Base-by-base conservation (phyloP, 2,113 vertebrate species). In the Mungos mungo region DNA sequence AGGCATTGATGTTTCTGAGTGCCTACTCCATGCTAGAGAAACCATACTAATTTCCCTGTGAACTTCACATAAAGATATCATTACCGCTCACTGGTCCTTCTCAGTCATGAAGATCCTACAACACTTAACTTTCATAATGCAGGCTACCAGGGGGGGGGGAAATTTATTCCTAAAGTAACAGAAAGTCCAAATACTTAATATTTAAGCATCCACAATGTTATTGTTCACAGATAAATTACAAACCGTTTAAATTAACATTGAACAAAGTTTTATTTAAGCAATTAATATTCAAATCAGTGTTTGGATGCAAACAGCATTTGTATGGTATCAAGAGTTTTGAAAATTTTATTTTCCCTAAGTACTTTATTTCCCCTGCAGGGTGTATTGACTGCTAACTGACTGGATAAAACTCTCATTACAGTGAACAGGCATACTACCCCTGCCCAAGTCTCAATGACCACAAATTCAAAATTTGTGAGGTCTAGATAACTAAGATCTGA, bases 171-270 rank as follows among this genome's bases (percentile, higher is more conserved):
- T 92, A 77, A 90, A 84, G 33, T 72, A 69, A 19, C 69, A 92
- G n/a, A 80, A 92, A 94, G 54, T 91, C 33, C 68, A 86, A 71
- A 52, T 92, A 79, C 63, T 74, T 69, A 65, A 74, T 69, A 74
- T 5, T 47, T 88, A 76, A 31, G 33, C n/a, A 80, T 41, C 63
- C 8, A 3, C 1, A 9, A 19, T 27, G 14, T 63, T 79, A 41
- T 33, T 60, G 0, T 60, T 96, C 93, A 68, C 0, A 91, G 54
- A 41, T 66, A 69, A 86, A 52, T 79, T 69, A 31, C 4, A 29
- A 86, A 31, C 45, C 79, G 41, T 71, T 79, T 47, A 81, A 95
- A 57, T 63, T 33, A 90, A 15, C 21, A 21, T 2, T 66, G 27
- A 77, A 92, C 66, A 88, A 50, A 71, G 38, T 66, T 52, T 29